A percentile compares a stretch with the other conserved stretches of the same genome.
phyloP scores from a whole-genome alignment of 2,888 invertebrate species.

The Malacosoma neustria region DNA sequence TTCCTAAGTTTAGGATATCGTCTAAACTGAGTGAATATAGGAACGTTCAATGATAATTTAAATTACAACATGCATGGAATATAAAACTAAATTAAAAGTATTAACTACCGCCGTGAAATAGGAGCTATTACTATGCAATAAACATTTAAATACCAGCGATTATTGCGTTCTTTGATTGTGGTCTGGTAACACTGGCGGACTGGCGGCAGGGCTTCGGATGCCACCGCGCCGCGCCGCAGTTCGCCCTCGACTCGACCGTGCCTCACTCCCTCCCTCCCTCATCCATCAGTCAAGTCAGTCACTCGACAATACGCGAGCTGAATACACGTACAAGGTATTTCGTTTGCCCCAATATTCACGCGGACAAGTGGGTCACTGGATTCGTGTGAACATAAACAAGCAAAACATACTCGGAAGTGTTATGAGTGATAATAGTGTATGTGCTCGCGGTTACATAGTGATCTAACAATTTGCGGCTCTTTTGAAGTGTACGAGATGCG shows the following conservation, averaged over 20 bases:
- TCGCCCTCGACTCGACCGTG: conserved; percentile 19
- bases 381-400: conserved; percentile 28
- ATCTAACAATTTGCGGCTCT: conserved; percentile 54
- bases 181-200: neutral
- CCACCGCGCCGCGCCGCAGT: conserved; percentile 23
- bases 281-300: conserved; percentile 69
- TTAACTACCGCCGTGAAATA: too few species aligned
- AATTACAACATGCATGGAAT: too few species aligned
- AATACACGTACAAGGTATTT: conserved; percentile 36
- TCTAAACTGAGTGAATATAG: too few species aligned
- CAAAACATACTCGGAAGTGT: conserved; percentile 30
- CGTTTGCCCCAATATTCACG: conserved; percentile 43
- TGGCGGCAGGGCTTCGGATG: conserved; percentile 9
- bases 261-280: conserved; percentile 35
- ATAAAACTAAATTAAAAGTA: too few species aligned
- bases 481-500: conserved; percentile 71
- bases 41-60: too few species aligned
- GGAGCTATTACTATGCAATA: too few species aligned
- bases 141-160: too few species aligned
- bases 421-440: conserved; percentile 49
- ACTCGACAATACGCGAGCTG: conserved; percentile 44
- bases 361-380: conserved; percentile 66
- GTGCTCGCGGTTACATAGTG: conserved; percentile 43
- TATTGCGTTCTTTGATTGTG: too few species aligned
- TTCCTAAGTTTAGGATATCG: too few species aligned